Evolutionary conservation across 1,140 invertebrate genomes (phyloP), one percentile per base, ranked within the genome.

Genomic region (Drosophila rufa): DNA sequence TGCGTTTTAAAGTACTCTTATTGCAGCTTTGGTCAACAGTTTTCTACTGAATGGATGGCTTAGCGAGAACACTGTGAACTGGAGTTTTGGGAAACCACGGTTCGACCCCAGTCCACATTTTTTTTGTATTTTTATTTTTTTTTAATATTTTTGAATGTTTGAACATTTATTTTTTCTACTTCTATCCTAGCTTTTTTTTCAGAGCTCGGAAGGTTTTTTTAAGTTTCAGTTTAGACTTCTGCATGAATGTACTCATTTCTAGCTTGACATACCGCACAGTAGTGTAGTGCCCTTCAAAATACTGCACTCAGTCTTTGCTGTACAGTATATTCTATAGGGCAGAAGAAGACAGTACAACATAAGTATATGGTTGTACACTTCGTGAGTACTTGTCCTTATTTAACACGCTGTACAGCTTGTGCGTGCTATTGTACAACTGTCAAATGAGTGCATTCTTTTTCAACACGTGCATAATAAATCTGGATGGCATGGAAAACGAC

Each of bases 251-350:
- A 47, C 14, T 47, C 0, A 12, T 47, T 47, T 47, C 19, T 15
- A 25, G 19, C 19, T 14, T 47, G 22, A 47, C 46, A 25, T 5
- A 6, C 46, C 25, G 47, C 25, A 48, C 47, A 48, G 27, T 51
- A 51, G 27, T 51, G 50, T 27, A 22, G 12, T 27, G 25, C 25
- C 25, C 25, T 27, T 27, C 15, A 56, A 56, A 42, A 42, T 15
- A 56, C 36, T 56, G 38, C 38, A 56, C 36, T 56, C 38, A 56
- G 42, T 56, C 36, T n/a, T 42, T 40, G 22, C 38, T 56, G 36
- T 42, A 42, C 53, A 40, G 11, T 42, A 22, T 56, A 56, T 19
- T 42, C 36, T n/a, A 42, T 56, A 56, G 19, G 53, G 3, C 53
- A 25, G 19, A 15, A 22, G 5, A 22, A 42, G 2, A 27, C 14